Conservation (phyloP, 2,888 invertebrate species). For the Antitype chi region DNA sequence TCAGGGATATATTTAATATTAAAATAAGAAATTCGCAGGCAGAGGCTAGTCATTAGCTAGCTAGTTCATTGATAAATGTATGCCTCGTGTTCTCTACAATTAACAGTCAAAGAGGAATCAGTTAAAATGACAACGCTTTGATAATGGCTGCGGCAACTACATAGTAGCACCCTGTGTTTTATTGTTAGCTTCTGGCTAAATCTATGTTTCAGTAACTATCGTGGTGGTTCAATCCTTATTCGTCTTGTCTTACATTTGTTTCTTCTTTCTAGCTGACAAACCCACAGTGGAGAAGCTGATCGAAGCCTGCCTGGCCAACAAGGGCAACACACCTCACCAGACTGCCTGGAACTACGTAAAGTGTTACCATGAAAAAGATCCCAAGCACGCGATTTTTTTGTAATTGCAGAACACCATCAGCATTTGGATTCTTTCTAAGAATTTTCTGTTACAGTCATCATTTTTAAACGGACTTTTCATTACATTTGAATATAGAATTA, state of each 20-base stretch:
- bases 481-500: slow-evolving; percentile 29
- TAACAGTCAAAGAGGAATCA: neutral
- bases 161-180: neutral
- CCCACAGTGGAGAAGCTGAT: slow-evolving; percentile 86
- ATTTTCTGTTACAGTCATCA: slow-evolving; percentile 51
- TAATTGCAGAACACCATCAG: slow-evolving; percentile 70
- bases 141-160: neutral
- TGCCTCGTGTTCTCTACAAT: neutral
- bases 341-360: slow-evolving; percentile 90
- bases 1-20: too few relatives aligned
- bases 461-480: slow-evolving; percentile 18
- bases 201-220: neutral
- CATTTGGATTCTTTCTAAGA: slow-evolving; percentile 58
- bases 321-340: slow-evolving; percentile 87
- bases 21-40: too few relatives aligned
- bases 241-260: neutral
- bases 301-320: slow-evolving; percentile 86
- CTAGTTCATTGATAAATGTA: too few relatives aligned
- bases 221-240: neutral
- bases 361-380: slow-evolving; percentile 89
- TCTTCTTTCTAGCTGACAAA: slow-evolving; percentile 82
- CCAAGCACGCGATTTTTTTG: slow-evolving; percentile 87
- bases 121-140: neutral
- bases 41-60: too few relatives aligned
- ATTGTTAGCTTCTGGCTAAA: too few relatives aligned